Evolutionary conservation across 2,797 vertebrate genomes (phyloP), one percentile per base, ranked within the genome.

Genomic region (Etheostoma perlongum): DNA sequence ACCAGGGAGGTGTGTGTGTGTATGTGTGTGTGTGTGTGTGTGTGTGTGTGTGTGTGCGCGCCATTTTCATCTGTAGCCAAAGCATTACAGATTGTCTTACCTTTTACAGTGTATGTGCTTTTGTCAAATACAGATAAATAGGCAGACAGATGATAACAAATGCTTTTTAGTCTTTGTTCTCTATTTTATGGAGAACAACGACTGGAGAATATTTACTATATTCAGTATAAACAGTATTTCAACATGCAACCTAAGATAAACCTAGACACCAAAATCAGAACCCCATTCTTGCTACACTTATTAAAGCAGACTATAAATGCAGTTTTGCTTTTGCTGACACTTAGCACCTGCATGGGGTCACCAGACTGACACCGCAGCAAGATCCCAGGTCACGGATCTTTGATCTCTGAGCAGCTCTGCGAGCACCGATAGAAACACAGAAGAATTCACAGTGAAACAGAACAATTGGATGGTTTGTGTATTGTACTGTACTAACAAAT

Each of bases 91-190:
- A 81, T 72, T 84, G 79, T 75, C 80, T 76, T 65, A 85, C 76
- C 75, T 76, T 40, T 44, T 67, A 73, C 18, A 53, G 66, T 46
- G 66, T 77, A 76, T 72, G 78, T 69, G 62, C 76, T 82, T 79
- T 60, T 59, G 72, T 79, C 85, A 86, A 87, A 74, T 62, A 53
- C 73, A 78, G 61, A 85, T 80, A 72, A 81, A 81, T 48, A 86
- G 13, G 72, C 25, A 48, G 67, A 69, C 23, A 79, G 53, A 63
- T 30, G 76, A 72, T 54, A 61, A 63, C 51, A 74, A 70, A 76
- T 74, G 59, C 18, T 55, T 67, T 69, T 67, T 16, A 48, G 44
- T 51, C 36, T 59, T 52, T 71, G 51, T 74, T 69, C n/a, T 62
- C n/a, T 3, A 1, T 40, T 66, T 70, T 40, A 36, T 46, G 47